A percentile compares a stretch with the other conserved stretches of the same genome.
phyloP scores from a whole-genome alignment of 2,797 vertebrate genomes.

The Esox masquinongy region DNA sequence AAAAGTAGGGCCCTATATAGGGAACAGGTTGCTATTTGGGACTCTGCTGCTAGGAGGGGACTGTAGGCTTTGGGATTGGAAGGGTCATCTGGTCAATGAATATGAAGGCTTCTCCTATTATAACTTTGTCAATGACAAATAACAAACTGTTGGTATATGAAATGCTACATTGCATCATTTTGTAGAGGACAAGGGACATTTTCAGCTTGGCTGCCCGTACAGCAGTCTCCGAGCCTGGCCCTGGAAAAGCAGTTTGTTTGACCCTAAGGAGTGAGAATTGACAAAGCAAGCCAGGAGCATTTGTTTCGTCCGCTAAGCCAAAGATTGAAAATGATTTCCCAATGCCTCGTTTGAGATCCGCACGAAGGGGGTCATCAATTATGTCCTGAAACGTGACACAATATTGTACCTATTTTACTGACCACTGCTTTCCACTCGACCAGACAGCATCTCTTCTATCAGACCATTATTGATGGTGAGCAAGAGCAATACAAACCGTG shows the following conservation, averaged over 20 bases:
- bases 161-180: conserved; percentile 82
- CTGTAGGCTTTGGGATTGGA: conserved; percentile 64
- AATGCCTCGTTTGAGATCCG: conserved; percentile 78
- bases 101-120: conserved; percentile 79
- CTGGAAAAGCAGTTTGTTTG: conserved; percentile 84
- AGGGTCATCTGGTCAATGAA: conserved; percentile 78
- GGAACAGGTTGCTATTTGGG: background rate
- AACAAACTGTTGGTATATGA: conserved; percentile 80
- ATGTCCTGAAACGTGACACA: conserved; percentile 81
- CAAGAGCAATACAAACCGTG: conserved; percentile 64
- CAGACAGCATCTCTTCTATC: conserved; percentile 76
- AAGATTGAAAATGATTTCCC: conserved; percentile 88
- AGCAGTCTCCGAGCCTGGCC: conserved; percentile 73
- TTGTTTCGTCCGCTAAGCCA: conserved; percentile 84
- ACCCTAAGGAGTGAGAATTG: conserved; percentile 85
- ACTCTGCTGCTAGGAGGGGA: conserved; percentile 26
- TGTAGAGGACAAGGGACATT: conserved; percentile 82
- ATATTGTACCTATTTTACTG: conserved; percentile 80
- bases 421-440: conserved; percentile 77
- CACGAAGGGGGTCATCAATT: conserved; percentile 83
- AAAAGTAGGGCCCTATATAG: background rate
- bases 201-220: conserved; percentile 82
- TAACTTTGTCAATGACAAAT: conserved; percentile 85
- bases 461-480: conserved; percentile 73
- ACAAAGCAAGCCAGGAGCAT: conserved; percentile 83